A percentile compares a stretch with the other conserved stretches of the same genome.
phyloP scores from a whole-genome alignment of 2,113 vertebrate genomes.

The Leptobrachium ailaonicum region DNA sequence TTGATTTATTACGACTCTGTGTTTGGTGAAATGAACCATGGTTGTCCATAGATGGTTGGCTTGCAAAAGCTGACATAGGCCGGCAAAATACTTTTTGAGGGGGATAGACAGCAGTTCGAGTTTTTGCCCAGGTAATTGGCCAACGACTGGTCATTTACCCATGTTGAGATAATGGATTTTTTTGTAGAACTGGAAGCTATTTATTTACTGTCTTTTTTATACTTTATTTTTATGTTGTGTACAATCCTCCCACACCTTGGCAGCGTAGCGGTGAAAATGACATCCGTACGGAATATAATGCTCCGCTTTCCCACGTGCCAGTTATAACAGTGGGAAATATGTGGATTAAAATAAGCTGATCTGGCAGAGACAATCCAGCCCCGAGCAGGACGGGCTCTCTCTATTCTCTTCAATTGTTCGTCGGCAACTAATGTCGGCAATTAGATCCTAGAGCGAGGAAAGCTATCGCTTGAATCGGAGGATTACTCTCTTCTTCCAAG shows the following conservation, averaged over 20 bases:
- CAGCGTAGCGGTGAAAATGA: neutral
- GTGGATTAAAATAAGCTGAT: slow-evolving; percentile 43
- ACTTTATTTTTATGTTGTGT: neutral
- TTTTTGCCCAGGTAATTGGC: too few relatives aligned
- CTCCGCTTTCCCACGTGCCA: slow-evolving; percentile 4
- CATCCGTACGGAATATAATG: neutral
- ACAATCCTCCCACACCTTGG: neutral
- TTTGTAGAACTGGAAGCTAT: slow-evolving; percentile 4
- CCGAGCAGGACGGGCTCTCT: slow-evolving; percentile 21
- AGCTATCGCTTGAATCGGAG: slow-evolving; percentile 41
- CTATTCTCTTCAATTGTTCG: slow-evolving; percentile 45
- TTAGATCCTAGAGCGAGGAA: slow-evolving; percentile 48
- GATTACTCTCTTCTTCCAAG: slow-evolving; percentile 42
- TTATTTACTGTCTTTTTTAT: slow-evolving; percentile 1
- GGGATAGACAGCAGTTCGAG: too few relatives aligned
- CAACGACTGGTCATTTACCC: too few relatives aligned
- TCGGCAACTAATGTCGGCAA: slow-evolving; percentile 44
- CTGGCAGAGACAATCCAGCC: slow-evolving; percentile 24
- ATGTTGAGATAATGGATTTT: neutral
- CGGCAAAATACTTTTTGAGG: too few relatives aligned
- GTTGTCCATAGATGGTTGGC: too few relatives aligned
- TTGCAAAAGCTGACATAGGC: too few relatives aligned
- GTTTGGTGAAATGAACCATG: too few relatives aligned
- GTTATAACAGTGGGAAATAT: slow-evolving; percentile 27
- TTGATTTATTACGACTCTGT: too few relatives aligned